Percentiles rank a stretch among this genome's conserved stretches.
Conservation (phyloP, 2,797 vertebrate genomes). For the Dryobates pubescens region DNA sequence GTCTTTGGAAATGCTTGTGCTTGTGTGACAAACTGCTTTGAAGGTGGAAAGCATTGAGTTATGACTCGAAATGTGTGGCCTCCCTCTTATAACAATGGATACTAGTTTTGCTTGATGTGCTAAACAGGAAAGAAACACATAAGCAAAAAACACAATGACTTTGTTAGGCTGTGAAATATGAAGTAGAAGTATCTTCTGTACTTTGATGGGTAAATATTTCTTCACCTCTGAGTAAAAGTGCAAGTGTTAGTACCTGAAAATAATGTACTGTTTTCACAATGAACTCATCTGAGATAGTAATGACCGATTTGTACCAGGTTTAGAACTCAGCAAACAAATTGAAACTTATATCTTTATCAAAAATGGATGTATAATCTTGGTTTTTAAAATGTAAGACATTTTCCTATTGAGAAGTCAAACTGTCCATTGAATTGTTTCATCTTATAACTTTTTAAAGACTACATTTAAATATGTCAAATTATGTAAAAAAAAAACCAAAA, state of each 20-base stretch:
- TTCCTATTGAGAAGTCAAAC: background rate
- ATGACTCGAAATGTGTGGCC: slow-evolving; percentile 26
- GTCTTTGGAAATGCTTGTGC: background rate
- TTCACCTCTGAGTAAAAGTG: background rate
- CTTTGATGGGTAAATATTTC: background rate
- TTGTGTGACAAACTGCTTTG: background rate
- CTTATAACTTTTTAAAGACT: background rate
- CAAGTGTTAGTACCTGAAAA: background rate
- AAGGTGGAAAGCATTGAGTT: slow-evolving; percentile 21
- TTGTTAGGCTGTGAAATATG: background rate
- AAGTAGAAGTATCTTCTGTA: background rate
- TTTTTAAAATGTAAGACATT: background rate
- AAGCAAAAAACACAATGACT: background rate
- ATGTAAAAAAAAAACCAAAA: background rate
- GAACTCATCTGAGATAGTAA: background rate
- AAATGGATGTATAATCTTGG: background rate
- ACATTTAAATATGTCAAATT: background rate
- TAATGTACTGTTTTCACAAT: background rate
- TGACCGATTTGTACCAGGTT: background rate
- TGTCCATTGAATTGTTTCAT: background rate
- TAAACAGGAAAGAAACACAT: background rate
- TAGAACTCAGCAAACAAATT: background rate
- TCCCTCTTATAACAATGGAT: slow-evolving; percentile 9
- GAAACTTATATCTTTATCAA: background rate
- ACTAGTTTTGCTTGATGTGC: background rate